These are phyloP conservation scores for Enteromius thamalakanensis DNA, from an alignment of 2,797 vertebrate genomes.

Conservation along the genomic window DNA sequence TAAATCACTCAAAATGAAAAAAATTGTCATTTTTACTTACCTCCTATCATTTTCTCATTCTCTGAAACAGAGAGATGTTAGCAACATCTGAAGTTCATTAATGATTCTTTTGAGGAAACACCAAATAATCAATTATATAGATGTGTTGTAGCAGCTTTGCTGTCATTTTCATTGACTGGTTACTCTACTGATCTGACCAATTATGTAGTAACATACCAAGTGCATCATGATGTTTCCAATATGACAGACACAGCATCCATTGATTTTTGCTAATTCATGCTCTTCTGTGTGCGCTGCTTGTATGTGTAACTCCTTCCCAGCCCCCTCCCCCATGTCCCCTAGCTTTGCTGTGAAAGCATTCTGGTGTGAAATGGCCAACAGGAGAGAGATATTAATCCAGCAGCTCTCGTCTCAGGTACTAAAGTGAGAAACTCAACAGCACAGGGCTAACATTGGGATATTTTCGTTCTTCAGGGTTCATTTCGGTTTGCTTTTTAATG, in stretches of 20 bases:
- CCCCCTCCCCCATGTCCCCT: neutral
- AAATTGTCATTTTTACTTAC: neutral
- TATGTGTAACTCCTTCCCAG: constrained; percentile 5
- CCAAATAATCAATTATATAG: neutral
- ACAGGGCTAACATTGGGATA: neutral
- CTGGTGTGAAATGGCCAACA: constrained; percentile 51
- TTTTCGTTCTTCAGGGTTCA: neutral
- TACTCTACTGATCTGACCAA: constrained; percentile 19
- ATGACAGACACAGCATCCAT: neutral
- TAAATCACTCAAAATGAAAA: neutral
- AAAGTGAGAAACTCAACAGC: constrained; percentile 10
- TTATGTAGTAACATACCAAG: constrained; percentile 2
- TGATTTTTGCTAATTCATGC: constrained; percentile 4
- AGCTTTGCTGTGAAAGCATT: constrained; percentile 52
- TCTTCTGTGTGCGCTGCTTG: constrained; percentile 1
- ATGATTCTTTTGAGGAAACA: neutral
- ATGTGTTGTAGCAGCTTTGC: neutral
- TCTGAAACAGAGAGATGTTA: neutral
- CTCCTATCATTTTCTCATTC: neutral
- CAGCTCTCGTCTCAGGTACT: constrained; percentile 27
- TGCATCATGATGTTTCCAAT: neutral
- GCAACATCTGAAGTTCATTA: neutral
- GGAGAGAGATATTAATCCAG: constrained; percentile 45
- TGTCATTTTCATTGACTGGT: neutral
- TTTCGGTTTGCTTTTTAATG: neutral